Base-by-base conservation (phyloP, 2,113 vertebrate genomes). In the Calidris pugnax region DNA sequence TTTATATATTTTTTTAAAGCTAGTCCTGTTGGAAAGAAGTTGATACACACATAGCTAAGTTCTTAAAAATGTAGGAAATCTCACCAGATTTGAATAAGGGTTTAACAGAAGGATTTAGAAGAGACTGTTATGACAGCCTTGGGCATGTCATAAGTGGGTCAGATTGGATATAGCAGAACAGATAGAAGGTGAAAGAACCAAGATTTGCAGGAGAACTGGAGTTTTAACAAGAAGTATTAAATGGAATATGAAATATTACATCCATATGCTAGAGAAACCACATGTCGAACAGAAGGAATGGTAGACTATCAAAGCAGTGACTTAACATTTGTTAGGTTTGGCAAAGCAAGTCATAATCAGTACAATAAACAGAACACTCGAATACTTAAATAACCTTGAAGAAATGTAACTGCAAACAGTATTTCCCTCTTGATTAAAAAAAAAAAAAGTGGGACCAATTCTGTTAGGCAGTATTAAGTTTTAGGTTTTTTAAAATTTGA, bases 251-350 rank as follows among this genome's bases (percentile, higher is more conserved):
- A 96, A 97, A 96, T 86, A 97, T 94, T 92, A 87, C 67, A 93
- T 94, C 96, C 97, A 97, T 95, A 97, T 98, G 97, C 72, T 93
- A 74, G 66, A 60, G 74, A 95, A 97, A 96, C 95, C 97, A 97
- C 96, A 96, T 96, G 97, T 97, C 21, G 6, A 97, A 97, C 95
- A 97, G 89, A 96, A 96, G 92, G 96, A 93, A 96, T 92, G 64
- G 81, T 93, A 89, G 87, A 73, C 72, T 93, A 96, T 94, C 93
- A 96, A 96, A 97, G 94, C 45, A 84, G 43, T 62, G 93, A 94
- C 92, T 96, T 89, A 89, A 97, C 97, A 95, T 95, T 97, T 90
- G 92, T 94, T 96, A 85, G 84, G 95, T 69, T 97, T 98, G 96
- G 97, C 97, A 97, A 85, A 83, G 73, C 48, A 86, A 94, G 24